Conservation (phyloP, 2,113 vertebrate species). For the Poecilia latipinna region DNA sequence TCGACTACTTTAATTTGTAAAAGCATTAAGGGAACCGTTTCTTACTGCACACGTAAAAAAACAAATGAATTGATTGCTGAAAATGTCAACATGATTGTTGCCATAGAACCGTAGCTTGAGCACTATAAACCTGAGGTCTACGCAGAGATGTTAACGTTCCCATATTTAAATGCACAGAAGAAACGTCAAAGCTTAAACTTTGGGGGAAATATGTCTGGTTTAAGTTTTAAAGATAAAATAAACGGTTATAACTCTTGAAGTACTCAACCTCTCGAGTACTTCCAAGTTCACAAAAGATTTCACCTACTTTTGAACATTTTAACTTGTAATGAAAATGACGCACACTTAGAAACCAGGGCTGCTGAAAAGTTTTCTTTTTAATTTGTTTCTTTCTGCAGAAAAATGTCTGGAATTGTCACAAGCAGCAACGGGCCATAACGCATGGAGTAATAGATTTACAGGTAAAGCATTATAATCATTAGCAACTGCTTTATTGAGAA, state of each 20-base stretch:
- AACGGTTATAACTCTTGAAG: no score
- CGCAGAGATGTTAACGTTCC: neutral
- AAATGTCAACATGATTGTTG: no score
- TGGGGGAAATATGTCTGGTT: no score
- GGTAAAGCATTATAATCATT: slow-evolving; percentile 49
- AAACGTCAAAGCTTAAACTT: neutral
- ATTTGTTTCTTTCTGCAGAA: slow-evolving; percentile 65
- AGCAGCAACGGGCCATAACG: slow-evolving; percentile 64
- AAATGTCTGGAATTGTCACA: slow-evolving; percentile 57
- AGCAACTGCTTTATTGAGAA: slow-evolving; percentile 28
- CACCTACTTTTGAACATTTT: neutral
- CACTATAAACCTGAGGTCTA: neutral
- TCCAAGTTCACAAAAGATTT: neutral
- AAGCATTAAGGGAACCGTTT: neutral
- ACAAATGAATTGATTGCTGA: neutral
- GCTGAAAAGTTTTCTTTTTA: slow-evolving; percentile 47
- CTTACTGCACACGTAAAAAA: neutral
- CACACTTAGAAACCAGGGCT: neutral
- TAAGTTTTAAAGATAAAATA: no score
- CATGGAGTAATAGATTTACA: slow-evolving; percentile 53
- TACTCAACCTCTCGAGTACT: no score
- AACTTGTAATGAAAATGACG: neutral
- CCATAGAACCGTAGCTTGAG: neutral
- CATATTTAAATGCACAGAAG: neutral
- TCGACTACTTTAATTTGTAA: neutral